Percentiles rank a stretch among this genome's conserved stretches.
phyloP scores from a whole-genome alignment of 2,113 vertebrate genomes.

The Brachirus orientalis region DNA sequence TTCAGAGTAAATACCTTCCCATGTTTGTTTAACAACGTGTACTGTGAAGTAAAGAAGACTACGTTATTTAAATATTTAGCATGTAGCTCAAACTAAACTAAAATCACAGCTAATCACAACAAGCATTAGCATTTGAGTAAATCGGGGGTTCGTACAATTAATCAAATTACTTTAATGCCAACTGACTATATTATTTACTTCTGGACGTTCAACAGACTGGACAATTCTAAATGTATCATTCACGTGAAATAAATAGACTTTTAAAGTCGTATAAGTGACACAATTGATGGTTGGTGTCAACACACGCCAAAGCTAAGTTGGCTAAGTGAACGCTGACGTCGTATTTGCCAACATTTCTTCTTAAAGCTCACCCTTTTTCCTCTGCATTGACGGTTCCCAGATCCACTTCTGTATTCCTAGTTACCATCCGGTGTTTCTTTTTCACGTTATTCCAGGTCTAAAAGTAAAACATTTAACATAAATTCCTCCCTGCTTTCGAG shows the following conservation, averaged over 20 bases:
- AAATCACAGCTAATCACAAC: constrained; percentile 7
- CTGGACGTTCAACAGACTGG: fast-evolving
- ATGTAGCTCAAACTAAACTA: neutral
- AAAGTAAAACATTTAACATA: constrained; percentile 9
- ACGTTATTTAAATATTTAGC: neutral
- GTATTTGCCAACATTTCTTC: constrained; percentile 24
- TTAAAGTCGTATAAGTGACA: neutral
- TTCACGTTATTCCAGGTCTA: neutral
- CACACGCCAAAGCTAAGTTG: constrained; percentile 48
- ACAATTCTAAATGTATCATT: fast-evolving
- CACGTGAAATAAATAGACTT: neutral
- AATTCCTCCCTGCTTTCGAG: constrained; percentile 1
- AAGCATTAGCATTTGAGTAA: constrained; percentile 33
- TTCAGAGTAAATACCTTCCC: too few species aligned
- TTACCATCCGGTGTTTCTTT: constrained; percentile 44
- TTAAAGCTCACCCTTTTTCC: constrained; percentile 62
- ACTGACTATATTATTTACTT: neutral
- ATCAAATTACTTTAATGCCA: neutral
- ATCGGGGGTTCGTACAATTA: neutral
- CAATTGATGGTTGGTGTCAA: neutral
- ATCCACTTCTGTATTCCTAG: constrained; percentile 11
- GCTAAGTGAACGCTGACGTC: constrained; percentile 33
- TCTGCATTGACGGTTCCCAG: constrained; percentile 54
- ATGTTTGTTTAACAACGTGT: neutral
- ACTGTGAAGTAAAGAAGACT: neutral